These are phyloP conservation scores for Glossophaga mutica DNA, from an alignment of 2,797 vertebrate genomes.

Conservation along the genomic window DNA sequence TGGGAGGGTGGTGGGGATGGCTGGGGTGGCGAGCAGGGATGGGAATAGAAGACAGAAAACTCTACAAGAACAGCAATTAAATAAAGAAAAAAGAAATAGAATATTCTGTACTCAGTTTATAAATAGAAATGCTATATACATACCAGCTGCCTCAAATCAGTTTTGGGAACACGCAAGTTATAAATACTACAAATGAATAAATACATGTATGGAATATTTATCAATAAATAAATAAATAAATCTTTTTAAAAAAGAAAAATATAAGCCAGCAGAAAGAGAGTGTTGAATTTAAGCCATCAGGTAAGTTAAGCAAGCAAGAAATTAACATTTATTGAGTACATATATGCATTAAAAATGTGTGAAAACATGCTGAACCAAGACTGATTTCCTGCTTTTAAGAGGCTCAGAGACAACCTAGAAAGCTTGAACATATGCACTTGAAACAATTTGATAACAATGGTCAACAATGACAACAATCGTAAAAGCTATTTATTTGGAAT, in stretches of 20 bases:
- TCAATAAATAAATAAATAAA: background rate
- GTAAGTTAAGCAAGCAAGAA: background rate
- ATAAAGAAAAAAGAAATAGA: too few relatives aligned
- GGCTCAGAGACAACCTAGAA: background rate
- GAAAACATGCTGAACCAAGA: background rate
- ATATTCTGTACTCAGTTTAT: background rate
- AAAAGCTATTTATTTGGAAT: background rate
- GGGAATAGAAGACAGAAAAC: too few relatives aligned
- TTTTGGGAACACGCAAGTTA: slow-evolving; percentile 28
- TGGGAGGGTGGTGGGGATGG: too few relatives aligned
- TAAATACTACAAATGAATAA: background rate
- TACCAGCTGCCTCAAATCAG: background rate
- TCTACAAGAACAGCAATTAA: too few relatives aligned
- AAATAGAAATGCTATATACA: background rate
- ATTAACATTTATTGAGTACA: background rate
- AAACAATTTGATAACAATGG: background rate
- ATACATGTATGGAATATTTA: background rate
- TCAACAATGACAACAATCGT: background rate
- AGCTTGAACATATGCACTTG: background rate
- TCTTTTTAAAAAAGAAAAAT: background rate
- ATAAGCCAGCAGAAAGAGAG: background rate
- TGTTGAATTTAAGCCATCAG: background rate
- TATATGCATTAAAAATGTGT: background rate
- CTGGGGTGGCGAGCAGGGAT: too few relatives aligned
- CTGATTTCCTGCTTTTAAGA: background rate